Evolutionary conservation across 2,113 vertebrate genomes (phyloP), one percentile per base, ranked within the genome.

Genomic region (Poeciliopsis retropinna): DNA sequence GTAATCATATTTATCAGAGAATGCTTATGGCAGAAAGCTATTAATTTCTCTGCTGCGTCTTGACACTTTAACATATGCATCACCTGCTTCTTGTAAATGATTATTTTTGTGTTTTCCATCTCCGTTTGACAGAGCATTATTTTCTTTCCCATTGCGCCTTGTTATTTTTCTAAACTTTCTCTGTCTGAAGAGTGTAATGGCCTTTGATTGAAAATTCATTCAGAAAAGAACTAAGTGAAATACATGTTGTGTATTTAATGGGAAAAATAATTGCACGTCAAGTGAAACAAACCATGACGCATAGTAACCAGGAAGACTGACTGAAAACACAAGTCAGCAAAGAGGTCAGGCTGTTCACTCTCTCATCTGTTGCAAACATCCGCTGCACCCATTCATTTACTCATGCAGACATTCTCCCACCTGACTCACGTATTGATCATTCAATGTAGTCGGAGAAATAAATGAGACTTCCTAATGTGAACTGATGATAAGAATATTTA

Each of bases 261-360:
- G 94, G 82, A 94, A 95, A 95, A 95, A 95, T 95, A 95, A 95
- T 95, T 95, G 93, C 94, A 94, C 92, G 93, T 95, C 95, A 95
- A 91, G 89, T 87, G 92, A 94, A 95, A 94, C 94, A 94, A 94
- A 94, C 92, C 94, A 94, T 92, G 90, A 91, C 89, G 92, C 89
- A 91, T 88, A 91, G 94, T 94, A 95, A 95, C 92, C 92, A 92
- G 91, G 76, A 87, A 86, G 92, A 94, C 90, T 93, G 94, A 95
- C 92, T 93, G 88, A 88, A 90, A 93, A 94, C 94, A 94, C 93
- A 86, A 94, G 94, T 92, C 92, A 88, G 91, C 92, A 89, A 83
- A 90, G 91, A 88, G 95, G 94, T 94, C 94, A 93, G 91, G 86
- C 87, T 89, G 90, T 89, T 92, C 86, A 72, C 70, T 28, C 84